These are phyloP conservation scores for Smithornis capensis DNA, from an alignment of 2,113 vertebrate species.

Conservation along the genomic window DNA sequence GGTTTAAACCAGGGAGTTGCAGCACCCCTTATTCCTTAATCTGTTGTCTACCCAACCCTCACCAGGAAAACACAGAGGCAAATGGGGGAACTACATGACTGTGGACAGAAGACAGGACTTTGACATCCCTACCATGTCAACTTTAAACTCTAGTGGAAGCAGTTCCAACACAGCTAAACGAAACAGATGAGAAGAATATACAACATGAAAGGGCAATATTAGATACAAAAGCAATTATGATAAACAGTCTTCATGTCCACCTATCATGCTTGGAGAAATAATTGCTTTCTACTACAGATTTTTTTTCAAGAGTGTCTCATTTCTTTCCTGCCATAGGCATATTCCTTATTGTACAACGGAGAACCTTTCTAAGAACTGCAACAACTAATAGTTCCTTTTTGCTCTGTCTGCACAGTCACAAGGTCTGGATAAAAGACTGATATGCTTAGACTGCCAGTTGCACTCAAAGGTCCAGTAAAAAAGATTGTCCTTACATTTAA, in stretches of 20 bases:
- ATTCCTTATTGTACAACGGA: not conserved
- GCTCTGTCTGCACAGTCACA: not conserved
- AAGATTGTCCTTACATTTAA: not conserved
- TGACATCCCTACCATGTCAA: not conserved
- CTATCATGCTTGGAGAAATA: not conserved
- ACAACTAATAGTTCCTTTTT: not conserved
- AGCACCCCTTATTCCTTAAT: not conserved
- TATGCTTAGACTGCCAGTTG: not conserved
- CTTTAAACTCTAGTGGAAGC: not conserved
- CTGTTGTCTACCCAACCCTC: not conserved
- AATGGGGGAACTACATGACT: not conserved
- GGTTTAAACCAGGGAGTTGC: not conserved
- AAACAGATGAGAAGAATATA: not conserved
- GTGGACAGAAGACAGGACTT: not conserved
- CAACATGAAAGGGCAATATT: not conserved
- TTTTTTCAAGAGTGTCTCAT: not conserved
- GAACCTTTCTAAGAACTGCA: not conserved
- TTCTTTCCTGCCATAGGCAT: not conserved
- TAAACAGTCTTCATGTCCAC: not conserved
- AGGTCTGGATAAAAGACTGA: not conserved
- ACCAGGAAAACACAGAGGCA: not conserved
- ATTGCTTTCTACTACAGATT: not conserved
- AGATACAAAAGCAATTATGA: not conserved
- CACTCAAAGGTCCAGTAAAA: not conserved
- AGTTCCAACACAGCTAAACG: not conserved